Percentiles rank a stretch among this genome's conserved stretches.
These are phyloP conservation scores for Netelia fuscicornis DNA, from an alignment of 2,888 invertebrate genomes.

Conservation along the genomic window DNA sequence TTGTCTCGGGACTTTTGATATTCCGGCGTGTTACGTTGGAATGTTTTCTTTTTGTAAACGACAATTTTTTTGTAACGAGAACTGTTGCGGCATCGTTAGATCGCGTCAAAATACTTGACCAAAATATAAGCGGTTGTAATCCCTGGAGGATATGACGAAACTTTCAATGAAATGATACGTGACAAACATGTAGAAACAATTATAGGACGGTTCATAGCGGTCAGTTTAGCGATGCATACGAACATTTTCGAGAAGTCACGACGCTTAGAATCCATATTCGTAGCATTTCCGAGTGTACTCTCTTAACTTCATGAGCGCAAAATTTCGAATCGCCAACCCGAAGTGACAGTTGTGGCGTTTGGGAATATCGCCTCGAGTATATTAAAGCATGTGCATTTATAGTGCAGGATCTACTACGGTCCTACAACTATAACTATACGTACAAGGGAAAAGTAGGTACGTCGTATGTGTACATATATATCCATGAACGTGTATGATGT, in stretches of 20 bases:
- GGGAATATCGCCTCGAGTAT: not conserved
- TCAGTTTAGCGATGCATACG: slow-evolving; percentile 29
- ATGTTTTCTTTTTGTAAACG: too few relatives aligned
- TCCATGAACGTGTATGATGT: not conserved
- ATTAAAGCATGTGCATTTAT: not conserved
- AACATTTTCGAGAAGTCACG: slow-evolving; percentile 31
- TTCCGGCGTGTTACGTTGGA: too few relatives aligned
- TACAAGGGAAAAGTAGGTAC: not conserved
- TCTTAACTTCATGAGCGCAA: slow-evolving; percentile 42
- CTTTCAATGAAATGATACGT: not conserved
- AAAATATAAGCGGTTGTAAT: too few relatives aligned
- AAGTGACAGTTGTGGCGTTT: slow-evolving; percentile 43
- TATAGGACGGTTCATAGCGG: slow-evolving; percentile 24
- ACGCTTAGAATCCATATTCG: slow-evolving; percentile 15
- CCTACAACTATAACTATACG: not conserved
- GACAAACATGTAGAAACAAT: not conserved
- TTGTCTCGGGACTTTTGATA: too few relatives aligned
- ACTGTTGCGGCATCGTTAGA: too few relatives aligned
- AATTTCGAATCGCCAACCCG: slow-evolving; percentile 32
- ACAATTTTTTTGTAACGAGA: too few relatives aligned
- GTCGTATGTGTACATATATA: not conserved
- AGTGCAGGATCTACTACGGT: not conserved
- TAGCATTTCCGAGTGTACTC: slow-evolving; percentile 26
- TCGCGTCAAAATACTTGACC: too few relatives aligned
- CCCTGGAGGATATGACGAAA: not conserved